Evolutionary conservation across 2,113 vertebrate species (phyloP).

Genomic region (Embiotoca jacksoni): DNA sequence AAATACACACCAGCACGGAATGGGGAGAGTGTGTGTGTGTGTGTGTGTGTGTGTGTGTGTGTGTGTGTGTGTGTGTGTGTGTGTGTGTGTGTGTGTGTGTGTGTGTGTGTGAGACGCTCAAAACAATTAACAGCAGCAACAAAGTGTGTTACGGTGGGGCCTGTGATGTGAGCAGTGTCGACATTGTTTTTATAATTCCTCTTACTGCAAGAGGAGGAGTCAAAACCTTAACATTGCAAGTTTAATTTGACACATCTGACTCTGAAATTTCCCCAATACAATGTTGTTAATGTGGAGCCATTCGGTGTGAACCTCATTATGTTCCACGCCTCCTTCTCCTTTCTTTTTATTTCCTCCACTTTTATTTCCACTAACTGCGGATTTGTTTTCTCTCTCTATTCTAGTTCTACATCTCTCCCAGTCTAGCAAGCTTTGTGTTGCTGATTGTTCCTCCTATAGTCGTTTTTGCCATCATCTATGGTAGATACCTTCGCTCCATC

Average conservation of each 20-base stretch:
- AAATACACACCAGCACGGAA: slow-evolving; percentile 5
- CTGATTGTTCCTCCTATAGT: slow-evolving; percentile 92
- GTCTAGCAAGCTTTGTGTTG: slow-evolving; percentile 92
- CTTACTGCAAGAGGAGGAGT: too few species aligned
- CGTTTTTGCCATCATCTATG: slow-evolving; percentile 89
- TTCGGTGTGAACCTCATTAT: background rate
- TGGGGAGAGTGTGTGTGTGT: background rate
- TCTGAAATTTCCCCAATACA: too few species aligned
- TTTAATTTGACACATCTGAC: too few species aligned
- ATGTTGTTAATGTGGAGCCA: background rate
- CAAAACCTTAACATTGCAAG: too few species aligned
- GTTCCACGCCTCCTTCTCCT: background rate
- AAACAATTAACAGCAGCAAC: too few species aligned
- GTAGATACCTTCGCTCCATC: slow-evolving; percentile 91
- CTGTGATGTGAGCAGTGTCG: too few species aligned
- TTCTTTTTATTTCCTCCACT: background rate
- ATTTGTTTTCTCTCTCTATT: slow-evolving; percentile 23
- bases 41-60: too few species aligned
- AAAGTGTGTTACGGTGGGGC: too few species aligned
- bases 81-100: too few species aligned
- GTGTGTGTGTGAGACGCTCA: too few species aligned
- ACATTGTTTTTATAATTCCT: too few species aligned
- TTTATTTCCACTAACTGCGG: background rate
- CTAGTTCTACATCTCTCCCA: slow-evolving; percentile 95
- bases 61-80: too few species aligned